A percentile compares a stretch with the other conserved stretches of the same genome.
phyloP scores from a whole-genome alignment of 1,140 invertebrate species.

The Myzus persicae region DNA sequence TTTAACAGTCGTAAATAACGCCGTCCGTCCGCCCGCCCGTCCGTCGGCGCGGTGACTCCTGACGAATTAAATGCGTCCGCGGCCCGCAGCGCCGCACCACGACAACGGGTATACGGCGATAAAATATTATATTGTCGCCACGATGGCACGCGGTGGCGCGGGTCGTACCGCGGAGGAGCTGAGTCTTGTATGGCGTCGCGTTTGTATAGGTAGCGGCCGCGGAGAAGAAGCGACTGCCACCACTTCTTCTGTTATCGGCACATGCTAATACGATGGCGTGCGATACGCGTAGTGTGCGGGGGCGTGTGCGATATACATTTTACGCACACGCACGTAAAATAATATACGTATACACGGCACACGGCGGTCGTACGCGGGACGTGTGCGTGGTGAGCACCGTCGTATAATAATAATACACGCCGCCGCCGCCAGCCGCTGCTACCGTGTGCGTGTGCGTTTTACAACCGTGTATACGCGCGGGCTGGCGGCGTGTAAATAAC shows the following conservation, averaged over 20 bases:
- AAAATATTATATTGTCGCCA: not conserved
- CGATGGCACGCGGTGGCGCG: not conserved
- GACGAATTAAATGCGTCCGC: not conserved
- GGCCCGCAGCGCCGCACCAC: no score
- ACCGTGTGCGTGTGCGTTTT: not conserved
- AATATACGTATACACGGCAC: no score
- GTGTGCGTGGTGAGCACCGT: not conserved
- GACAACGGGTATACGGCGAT: not conserved
- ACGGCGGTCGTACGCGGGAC: not conserved
- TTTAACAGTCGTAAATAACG: not conserved
- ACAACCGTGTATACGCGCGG: not conserved
- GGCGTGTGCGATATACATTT: no score
- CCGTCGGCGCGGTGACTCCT: not conserved
- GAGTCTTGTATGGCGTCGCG: no score
- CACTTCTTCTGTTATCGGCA: not conserved
- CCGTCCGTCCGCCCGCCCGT: no score
- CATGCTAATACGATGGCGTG: no score
- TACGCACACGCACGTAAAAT: no score
- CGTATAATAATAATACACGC: not conserved
- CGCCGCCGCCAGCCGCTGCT: no score
- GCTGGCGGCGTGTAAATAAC: no score
- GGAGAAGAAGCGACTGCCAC: fast-evolving
- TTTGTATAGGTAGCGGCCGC: no score
- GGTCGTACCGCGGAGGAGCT: no score
- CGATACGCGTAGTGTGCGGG: no score